These are phyloP conservation scores for sheep (Ovis aries) DNA, from an alignment of 2,113 vertebrate species.

Conservation along the genomic window DNA sequence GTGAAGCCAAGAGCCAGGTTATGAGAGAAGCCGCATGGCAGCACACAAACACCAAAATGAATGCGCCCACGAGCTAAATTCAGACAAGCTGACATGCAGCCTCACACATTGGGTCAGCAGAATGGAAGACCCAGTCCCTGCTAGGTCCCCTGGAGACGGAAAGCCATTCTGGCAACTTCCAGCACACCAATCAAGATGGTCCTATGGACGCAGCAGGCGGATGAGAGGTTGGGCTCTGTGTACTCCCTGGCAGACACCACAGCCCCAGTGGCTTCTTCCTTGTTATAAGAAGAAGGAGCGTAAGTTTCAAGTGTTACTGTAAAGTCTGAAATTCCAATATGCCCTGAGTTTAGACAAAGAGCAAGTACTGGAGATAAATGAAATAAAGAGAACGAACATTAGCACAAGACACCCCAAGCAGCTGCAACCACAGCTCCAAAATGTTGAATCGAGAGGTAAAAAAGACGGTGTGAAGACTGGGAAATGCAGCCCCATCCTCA, in stretches of 20 bases:
- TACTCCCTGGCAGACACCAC: background rate
- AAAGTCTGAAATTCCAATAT: slow-evolving; percentile 11
- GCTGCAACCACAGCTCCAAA: background rate
- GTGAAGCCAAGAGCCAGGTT: background rate
- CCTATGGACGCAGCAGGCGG: background rate
- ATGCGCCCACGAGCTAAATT: background rate
- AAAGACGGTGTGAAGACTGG: background rate
- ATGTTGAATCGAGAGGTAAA: background rate
- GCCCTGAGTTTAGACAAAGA: background rate
- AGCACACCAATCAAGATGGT: background rate
- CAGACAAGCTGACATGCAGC: background rate
- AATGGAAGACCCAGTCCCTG: background rate
- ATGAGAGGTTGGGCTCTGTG: background rate
- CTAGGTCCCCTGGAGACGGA: background rate
- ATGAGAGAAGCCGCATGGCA: background rate
- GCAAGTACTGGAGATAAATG: background rate
- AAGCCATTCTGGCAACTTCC: background rate
- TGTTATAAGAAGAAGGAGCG: slow-evolving; percentile 2
- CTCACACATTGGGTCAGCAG: background rate
- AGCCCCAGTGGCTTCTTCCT: background rate
- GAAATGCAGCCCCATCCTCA: background rate
- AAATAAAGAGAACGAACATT: background rate
- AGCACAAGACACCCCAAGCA: background rate
- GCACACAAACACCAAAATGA: background rate
- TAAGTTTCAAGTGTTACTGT: background rate